phyloP scores from a whole-genome alignment of 2,797 vertebrate genomes.

The Streptopelia turtur region DNA sequence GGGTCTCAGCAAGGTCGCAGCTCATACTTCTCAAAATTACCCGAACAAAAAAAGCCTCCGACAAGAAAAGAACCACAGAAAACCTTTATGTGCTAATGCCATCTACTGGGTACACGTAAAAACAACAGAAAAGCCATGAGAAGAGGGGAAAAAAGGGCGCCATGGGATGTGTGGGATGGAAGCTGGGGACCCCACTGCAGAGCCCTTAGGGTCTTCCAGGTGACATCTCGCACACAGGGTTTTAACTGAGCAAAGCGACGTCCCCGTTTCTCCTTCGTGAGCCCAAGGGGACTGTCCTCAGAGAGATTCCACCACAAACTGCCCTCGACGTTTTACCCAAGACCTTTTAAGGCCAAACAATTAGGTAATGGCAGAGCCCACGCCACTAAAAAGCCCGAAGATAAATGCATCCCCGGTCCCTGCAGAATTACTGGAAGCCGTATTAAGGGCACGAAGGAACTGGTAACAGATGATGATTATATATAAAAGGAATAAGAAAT shows the following conservation, averaged over 20 bases:
- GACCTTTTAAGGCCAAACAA: constrained; percentile 25
- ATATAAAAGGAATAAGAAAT: constrained; percentile 55
- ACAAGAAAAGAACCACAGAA: constrained; percentile 44
- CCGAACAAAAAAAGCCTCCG: constrained; percentile 41
- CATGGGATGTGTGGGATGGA: neutral
- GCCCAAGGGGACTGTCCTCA: neutral
- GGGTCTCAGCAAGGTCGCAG: neutral
- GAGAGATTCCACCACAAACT: neutral
- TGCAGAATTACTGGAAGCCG: constrained; percentile 6
- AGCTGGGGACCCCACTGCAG: neutral
- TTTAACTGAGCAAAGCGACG: fast-evolving
- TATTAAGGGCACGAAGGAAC: neutral
- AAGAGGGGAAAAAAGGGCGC: neutral
- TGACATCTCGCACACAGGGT: fast-evolving
- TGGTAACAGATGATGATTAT: constrained; percentile 48
- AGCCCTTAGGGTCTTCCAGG: neutral
- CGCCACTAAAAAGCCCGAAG: neutral
- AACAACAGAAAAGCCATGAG: neutral
- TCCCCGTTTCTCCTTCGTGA: neutral
- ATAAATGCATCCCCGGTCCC: constrained; percentile 14
- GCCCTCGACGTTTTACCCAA: neutral
- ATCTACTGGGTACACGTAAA: constrained; percentile 49
- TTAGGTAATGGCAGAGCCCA: constrained; percentile 7
- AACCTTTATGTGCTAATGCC: constrained; percentile 40
- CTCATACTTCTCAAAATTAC: neutral